Conservation (phyloP, 2,888 invertebrate species). For the Psylliodes chrysocephalus region DNA sequence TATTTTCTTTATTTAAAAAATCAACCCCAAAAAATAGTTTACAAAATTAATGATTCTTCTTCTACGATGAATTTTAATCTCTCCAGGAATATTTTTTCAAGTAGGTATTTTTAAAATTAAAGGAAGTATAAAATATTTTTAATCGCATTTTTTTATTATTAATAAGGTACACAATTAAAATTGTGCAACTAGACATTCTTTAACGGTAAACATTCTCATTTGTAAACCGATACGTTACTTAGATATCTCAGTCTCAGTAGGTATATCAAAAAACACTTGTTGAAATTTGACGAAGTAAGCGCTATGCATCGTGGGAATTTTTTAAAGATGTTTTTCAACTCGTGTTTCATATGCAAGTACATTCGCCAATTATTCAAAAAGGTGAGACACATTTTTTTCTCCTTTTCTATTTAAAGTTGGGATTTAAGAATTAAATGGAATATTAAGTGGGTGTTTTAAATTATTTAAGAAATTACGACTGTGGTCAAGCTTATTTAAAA, state of each 20-base stretch:
- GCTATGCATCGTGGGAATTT: background rate
- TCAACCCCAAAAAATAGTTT: too few relatives aligned
- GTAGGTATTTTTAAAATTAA: too few relatives aligned
- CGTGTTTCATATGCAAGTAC: background rate
- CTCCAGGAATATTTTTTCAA: too few relatives aligned
- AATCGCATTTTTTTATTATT: background rate
- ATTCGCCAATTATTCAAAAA: background rate
- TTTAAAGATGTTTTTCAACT: background rate
- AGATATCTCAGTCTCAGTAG: too few relatives aligned
- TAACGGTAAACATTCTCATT: background rate
- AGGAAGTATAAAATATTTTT: background rate
- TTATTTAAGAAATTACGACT: too few relatives aligned
- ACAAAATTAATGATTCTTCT: too few relatives aligned
- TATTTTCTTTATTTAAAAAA: too few relatives aligned
- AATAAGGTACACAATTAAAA: background rate
- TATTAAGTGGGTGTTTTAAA: too few relatives aligned
- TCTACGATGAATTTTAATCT: too few relatives aligned
- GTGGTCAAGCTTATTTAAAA: too few relatives aligned
- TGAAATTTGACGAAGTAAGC: slow-evolving; percentile 3
- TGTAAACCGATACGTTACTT: background rate
- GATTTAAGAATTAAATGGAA: too few relatives aligned
- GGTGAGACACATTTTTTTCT: background rate
- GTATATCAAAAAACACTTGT: background rate
- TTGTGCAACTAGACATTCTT: background rate
- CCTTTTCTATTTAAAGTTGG: too few relatives aligned